A percentile compares a stretch with the other conserved stretches of the same genome.
Evolutionary conservation across 2,113 vertebrate genomes (phyloP).

Genomic region (Regulus satrapa): DNA sequence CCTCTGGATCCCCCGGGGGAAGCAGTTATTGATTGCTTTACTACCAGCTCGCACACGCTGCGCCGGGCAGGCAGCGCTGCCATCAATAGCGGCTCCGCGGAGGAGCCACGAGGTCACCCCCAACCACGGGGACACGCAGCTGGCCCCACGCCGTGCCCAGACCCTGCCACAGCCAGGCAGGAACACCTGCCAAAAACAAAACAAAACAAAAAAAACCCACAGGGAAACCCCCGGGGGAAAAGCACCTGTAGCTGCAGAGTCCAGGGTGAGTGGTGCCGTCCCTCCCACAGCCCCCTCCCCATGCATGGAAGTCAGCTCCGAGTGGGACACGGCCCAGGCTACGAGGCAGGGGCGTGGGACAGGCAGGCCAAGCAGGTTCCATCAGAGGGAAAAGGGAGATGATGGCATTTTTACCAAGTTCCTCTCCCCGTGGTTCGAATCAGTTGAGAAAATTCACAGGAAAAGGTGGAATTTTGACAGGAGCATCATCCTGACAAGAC

Average conservation of each 20-base stretch:
- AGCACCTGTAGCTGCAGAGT: too few species aligned
- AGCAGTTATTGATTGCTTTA: neutral
- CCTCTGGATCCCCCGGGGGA: neutral
- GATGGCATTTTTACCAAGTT: accelerated
- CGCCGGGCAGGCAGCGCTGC: neutral
- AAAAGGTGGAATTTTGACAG: neutral
- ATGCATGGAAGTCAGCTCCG: accelerated
- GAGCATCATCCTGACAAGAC: accelerated
- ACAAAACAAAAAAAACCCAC: too few species aligned
- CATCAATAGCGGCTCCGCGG: neutral
- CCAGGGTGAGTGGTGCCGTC: accelerated
- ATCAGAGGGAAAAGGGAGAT: accelerated
- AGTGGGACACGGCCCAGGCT: accelerated
- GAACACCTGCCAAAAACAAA: neutral
- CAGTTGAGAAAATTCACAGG: neutral
- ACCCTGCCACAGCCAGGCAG: neutral
- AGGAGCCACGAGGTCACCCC: neutral
- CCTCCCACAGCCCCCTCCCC: neutral
- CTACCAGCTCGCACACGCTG: neutral
- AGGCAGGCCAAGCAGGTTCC: neutral
- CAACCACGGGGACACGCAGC: neutral
- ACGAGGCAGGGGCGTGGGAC: accelerated
- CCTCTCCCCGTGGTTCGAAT: accelerated
- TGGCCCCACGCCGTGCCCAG: neutral
- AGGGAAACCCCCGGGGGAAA: neutral